Base-by-base conservation (phyloP, 2,888 invertebrate genomes). In the Eupeodes luniger region DNA sequence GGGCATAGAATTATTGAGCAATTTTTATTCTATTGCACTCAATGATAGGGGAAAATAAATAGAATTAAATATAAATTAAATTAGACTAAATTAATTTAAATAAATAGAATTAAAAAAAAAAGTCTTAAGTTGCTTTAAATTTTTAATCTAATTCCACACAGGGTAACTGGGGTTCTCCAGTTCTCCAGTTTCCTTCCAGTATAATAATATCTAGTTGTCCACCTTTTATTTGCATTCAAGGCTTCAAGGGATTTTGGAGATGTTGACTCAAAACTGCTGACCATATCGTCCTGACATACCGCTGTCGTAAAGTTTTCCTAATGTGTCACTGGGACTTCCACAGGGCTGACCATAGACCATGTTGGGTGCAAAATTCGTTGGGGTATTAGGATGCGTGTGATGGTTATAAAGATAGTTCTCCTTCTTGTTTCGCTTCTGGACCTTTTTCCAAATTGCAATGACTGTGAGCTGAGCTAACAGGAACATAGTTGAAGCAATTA, bases 231-330 rank as follows among this genome's bases (percentile, higher is more conserved):
- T 36, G 27, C 4, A n/a, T 14, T 57, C 14, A 34, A 84, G 84
- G 84, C 64, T 87, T 87, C 87, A 14, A 27, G 53, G 59, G 19
- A 57, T 66, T 74, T 34, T 59, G 44, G 51, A 44, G 47, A 34
- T 47, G 49, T 9, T 16, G 61, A 79, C 62, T 79, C 90, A 91
- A 91, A 91, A 93, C 90, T 93, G 93, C 70, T 93, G 93, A 51
- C 93, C 93, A 90, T 94, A 93, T 90, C 94, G 96, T 88, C 93
- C 97, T 90, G 96, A 96, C 94, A 97, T 97, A 92, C 97, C 97
- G 93, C 96, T 96, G 94, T 97, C 98, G 94, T 97, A 98, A 91
- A 98, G 95, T 94, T 98, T 98, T 95, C 97, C 97, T 91, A 97
- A 95, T 92, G 96, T 96, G 93, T 96, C 96, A 90, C 92, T 92